phyloP scores from a whole-genome alignment of 1,140 invertebrate genomes.

The Harlomillsia oculata region DNA sequence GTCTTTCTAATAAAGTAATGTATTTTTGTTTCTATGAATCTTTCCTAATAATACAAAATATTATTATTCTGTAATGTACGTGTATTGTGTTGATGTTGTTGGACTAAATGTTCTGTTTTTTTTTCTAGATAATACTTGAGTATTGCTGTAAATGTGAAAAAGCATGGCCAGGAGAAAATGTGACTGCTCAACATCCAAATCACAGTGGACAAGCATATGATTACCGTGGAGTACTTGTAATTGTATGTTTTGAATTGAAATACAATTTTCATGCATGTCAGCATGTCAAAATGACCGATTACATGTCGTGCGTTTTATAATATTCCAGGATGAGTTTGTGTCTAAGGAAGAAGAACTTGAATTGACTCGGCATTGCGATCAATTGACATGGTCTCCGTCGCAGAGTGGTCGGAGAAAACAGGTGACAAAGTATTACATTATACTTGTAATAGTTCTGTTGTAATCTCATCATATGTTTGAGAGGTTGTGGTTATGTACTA shows the following conservation, averaged over 20 bases:
- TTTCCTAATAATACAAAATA: neutral
- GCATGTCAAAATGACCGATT: neutral
- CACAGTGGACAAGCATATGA: slow-evolving; percentile 52
- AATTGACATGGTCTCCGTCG: slow-evolving; percentile 75
- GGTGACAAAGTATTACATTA: slow-evolving; percentile 40
- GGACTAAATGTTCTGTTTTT: neutral
- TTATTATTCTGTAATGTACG: neutral
- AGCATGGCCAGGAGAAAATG: slow-evolving; percentile 55
- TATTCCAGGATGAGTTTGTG: slow-evolving; percentile 60
- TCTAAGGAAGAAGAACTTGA: slow-evolving; percentile 55
- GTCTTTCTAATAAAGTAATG: slow-evolving; percentile 48
- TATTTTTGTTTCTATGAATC: neutral
- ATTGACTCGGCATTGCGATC: slow-evolving; percentile 63
- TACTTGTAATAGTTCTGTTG: neutral
- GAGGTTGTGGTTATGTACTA: no score
- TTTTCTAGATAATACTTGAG: slow-evolving; percentile 48
- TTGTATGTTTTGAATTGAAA: slow-evolving; percentile 38
- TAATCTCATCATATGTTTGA: no score
- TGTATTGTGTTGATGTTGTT: no score
- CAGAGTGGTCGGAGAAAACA: slow-evolving; percentile 94
- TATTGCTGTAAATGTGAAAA: slow-evolving; percentile 66
- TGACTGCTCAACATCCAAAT: slow-evolving; percentile 53
- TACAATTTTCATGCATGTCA: neutral
- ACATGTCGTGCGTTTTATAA: slow-evolving; percentile 20
- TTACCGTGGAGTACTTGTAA: slow-evolving; percentile 61